Evolutionary conservation across 2,888 invertebrate species (phyloP).

Genomic region (Falcaria lacertinaria): DNA sequence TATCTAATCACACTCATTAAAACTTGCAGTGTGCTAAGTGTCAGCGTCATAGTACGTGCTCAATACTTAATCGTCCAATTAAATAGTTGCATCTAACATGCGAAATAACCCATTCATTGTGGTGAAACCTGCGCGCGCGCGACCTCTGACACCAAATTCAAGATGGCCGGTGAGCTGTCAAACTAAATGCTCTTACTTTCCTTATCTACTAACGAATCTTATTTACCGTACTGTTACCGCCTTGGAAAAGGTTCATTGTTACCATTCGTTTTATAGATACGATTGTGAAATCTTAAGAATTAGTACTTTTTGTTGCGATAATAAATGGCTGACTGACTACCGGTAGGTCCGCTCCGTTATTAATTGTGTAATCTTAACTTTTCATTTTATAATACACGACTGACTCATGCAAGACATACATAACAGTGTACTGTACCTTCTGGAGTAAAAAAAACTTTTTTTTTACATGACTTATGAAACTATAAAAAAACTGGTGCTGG

Average conservation of each 20-base stretch:
- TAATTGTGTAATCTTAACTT: slow-evolving; percentile 23
- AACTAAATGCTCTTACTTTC: slow-evolving; percentile 68
- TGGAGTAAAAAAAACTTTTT: no score
- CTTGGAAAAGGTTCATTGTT: slow-evolving; percentile 42
- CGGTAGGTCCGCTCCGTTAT: slow-evolving; percentile 11
- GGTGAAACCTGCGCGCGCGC: slow-evolving; percentile 60
- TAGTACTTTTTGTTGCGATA: slow-evolving; percentile 34
- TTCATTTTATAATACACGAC: slow-evolving; percentile 7
- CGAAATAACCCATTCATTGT: slow-evolving; percentile 55
- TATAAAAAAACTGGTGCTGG: no score
- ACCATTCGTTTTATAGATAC: slow-evolving; percentile 34
- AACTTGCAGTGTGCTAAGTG: not conserved
- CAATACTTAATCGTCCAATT: slow-evolving; percentile 40
- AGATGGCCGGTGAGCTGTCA: slow-evolving; percentile 66
- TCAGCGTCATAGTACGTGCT: slow-evolving; percentile 27
- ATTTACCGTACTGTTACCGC: slow-evolving; percentile 41
- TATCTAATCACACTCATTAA: not conserved
- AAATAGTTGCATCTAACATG: slow-evolving; percentile 39
- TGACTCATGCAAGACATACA: not conserved
- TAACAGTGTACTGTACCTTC: not conserved
- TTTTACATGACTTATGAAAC: no score
- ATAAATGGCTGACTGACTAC: slow-evolving; percentile 28
- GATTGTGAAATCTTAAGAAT: slow-evolving; percentile 48
- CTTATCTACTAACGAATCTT: slow-evolving; percentile 57
- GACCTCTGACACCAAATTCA: slow-evolving; percentile 67